Conservation (phyloP, 2,113 vertebrate genomes). For the Gymnorhina tibicen region DNA sequence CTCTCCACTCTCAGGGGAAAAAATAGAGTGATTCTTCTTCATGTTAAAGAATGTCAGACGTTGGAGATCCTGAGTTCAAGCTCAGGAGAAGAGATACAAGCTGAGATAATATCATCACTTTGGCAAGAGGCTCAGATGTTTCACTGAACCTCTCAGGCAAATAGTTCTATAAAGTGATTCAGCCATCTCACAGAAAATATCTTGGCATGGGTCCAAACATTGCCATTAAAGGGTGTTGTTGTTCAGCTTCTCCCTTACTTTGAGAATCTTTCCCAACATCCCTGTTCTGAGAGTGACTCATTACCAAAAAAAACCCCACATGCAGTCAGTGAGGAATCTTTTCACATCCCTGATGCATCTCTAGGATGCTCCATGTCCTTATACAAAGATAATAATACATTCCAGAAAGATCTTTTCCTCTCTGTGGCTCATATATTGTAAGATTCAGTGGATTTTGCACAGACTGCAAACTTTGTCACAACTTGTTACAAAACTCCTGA, state of each 20-base stretch:
- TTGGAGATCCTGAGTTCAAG: neutral
- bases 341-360: neutral
- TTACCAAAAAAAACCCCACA: neutral
- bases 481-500: neutral
- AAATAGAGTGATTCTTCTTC: neutral
- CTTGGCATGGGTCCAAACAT: neutral
- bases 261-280: neutral
- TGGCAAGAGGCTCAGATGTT: neutral
- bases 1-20: rapidly evolving
- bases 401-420: neutral
- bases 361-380: neutral
- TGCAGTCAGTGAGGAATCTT: neutral
- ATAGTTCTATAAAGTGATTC: neutral
- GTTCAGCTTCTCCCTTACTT: neutral
- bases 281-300: neutral
- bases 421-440: neutral
- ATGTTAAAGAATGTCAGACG: neutral
- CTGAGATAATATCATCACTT: neutral
- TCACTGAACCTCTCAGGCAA: neutral
- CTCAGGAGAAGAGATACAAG: neutral
- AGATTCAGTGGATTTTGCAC: neutral
- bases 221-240: neutral
- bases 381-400: neutral
- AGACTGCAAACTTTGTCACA: neutral
- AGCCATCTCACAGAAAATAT: neutral